Evolutionary conservation across 1,140 invertebrate genomes (phyloP).

Genomic region (Tyrophagus putrescentiae): DNA sequence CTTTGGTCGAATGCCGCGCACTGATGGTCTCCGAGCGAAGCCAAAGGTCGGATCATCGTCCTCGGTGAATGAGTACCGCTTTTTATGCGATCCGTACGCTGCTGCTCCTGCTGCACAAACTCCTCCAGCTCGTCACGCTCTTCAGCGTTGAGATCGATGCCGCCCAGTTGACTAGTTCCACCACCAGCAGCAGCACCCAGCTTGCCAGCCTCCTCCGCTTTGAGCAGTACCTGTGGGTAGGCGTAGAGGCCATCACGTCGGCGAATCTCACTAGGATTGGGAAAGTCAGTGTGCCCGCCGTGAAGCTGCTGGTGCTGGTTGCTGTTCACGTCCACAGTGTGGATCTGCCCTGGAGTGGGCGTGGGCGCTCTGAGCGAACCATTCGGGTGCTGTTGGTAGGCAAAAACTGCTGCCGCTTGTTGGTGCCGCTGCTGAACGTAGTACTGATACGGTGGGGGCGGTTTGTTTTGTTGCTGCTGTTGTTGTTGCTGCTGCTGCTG

Average conservation of each 20-base stretch:
- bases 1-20: slow-evolving; percentile 50
- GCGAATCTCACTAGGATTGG: slow-evolving; percentile 25
- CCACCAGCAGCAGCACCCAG: slow-evolving; percentile 8
- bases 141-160: not conserved
- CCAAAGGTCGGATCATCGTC: slow-evolving; percentile 63
- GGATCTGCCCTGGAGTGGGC: not conserved
- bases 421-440: slow-evolving; percentile 14
- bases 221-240: slow-evolving; percentile 21
- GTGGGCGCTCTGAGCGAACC: not conserved
- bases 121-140: slow-evolving; percentile 53
- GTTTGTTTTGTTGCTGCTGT: not conserved
- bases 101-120: slow-evolving; percentile 65
- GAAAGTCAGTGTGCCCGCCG: slow-evolving; percentile 22
- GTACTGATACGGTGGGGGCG: slow-evolving; percentile 13
- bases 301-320: not conserved
- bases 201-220: slow-evolving; percentile 2
- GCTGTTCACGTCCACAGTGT: not conserved
- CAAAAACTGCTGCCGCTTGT: not conserved
- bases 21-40: slow-evolving; percentile 67
- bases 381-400: slow-evolving; percentile 4
- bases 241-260: slow-evolving; percentile 25
- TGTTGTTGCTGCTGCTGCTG: not conserved
- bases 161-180: not conserved
- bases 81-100: slow-evolving; percentile 61
- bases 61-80: slow-evolving; percentile 44